phyloP scores from a whole-genome alignment of 2,797 vertebrate genomes.

The Sebastes ruberrimus region DNA sequence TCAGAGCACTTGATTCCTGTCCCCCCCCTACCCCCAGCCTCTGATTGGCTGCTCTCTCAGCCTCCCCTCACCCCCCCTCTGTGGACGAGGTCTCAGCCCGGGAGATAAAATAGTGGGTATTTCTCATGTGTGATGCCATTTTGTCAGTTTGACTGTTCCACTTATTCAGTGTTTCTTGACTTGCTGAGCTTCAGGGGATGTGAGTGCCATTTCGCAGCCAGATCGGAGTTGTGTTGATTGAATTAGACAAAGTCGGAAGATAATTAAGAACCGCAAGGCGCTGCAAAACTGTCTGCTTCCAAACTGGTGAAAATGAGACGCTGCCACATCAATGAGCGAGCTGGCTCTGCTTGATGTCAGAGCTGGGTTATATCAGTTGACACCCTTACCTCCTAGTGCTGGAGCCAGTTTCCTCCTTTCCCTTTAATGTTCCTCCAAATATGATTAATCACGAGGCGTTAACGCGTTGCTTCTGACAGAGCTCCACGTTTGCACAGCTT shows the following conservation, averaged over 20 bases:
- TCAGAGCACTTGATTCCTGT: conserved; percentile 62
- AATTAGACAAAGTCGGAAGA: conserved; percentile 87
- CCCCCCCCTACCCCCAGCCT: neutral
- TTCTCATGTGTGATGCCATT: conserved; percentile 78
- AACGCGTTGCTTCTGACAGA: conserved; percentile 73
- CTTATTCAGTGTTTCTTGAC: conserved; percentile 79
- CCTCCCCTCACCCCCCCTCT: conserved; percentile 40
- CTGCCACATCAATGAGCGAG: conserved; percentile 84
- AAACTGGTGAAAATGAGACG: conserved; percentile 83
- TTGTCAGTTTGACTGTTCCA: conserved; percentile 83
- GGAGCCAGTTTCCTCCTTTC: conserved; percentile 72
- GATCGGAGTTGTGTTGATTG: conserved; percentile 87
- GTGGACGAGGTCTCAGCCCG: conserved; percentile 67
- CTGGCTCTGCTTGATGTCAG: conserved; percentile 78
- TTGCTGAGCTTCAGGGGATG: conserved; percentile 79
- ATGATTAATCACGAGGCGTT: conserved; percentile 77
- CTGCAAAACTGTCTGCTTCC: conserved; percentile 85
- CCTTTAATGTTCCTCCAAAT: conserved; percentile 84
- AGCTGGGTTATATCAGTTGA: conserved; percentile 80
- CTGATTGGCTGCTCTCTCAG: conserved; percentile 61
- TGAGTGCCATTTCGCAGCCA: conserved; percentile 80
- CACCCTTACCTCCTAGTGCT: conserved; percentile 79
- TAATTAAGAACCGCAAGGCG: conserved; percentile 86
- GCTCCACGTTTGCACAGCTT: conserved; percentile 69
- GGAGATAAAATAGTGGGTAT: conserved; percentile 78